Conservation (phyloP, 2,113 vertebrate genomes). For the Oostethus manadensis region DNA sequence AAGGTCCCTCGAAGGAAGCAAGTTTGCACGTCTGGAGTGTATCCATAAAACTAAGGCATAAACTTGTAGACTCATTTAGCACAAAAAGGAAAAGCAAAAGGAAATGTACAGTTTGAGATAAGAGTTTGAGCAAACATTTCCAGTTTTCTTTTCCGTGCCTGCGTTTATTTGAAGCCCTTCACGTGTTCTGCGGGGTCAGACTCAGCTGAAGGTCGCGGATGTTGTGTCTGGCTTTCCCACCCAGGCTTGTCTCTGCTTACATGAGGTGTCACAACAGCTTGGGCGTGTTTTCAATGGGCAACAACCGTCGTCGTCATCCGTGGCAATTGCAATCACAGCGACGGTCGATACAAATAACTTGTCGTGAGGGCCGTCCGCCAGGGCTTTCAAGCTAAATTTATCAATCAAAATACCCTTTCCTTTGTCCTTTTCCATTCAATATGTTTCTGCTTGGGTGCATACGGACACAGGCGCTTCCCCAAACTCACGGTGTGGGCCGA, state of each 20-base stretch:
- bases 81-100: constrained; percentile 31
- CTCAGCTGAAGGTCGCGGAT: constrained; percentile 39
- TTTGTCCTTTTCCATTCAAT: too few relatives aligned
- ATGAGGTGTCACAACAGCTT: constrained; percentile 43
- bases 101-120: constrained; percentile 56
- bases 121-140: constrained; percentile 53
- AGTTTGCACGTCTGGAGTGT: constrained; percentile 31
- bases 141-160: constrained; percentile 23
- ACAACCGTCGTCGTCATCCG: too few relatives aligned
- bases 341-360: too few relatives aligned
- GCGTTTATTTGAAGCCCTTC: constrained; percentile 44
- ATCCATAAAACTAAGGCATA: constrained; percentile 40
- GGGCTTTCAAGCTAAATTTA: too few relatives aligned
- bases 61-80: constrained; percentile 34
- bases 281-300: constrained; percentile 29
- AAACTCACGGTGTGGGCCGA: too few relatives aligned
- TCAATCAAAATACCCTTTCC: too few relatives aligned
- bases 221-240: constrained; percentile 52
- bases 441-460: too few relatives aligned
- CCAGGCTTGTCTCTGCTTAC: constrained; percentile 53
- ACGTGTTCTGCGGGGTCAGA: constrained; percentile 22
- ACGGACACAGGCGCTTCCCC: too few relatives aligned
- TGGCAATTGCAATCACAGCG: too few relatives aligned
- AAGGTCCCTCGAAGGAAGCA: not conserved
- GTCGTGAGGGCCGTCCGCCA: too few relatives aligned